These are phyloP conservation scores for Neogobius melanostomus DNA, from an alignment of 2,113 vertebrate genomes.

Conservation along the genomic window DNA sequence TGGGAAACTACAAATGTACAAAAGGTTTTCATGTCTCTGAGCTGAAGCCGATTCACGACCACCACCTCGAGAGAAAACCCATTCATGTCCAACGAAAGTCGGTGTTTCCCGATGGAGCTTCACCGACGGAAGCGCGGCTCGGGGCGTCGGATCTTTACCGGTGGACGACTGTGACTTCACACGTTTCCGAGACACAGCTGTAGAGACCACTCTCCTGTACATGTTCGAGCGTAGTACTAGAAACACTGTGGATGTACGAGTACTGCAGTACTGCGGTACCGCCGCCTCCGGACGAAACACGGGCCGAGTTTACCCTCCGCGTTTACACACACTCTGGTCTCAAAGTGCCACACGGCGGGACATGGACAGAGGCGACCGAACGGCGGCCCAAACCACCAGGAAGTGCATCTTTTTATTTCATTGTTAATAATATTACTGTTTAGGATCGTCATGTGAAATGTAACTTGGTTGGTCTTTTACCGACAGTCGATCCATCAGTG, in stretches of 20 bases:
- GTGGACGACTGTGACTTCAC: constrained; percentile 78
- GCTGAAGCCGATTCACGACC: too few relatives aligned
- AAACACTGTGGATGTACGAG: neutral
- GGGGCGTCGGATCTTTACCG: constrained; percentile 62
- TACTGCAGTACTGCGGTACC: neutral
- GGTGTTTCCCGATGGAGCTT: too few relatives aligned
- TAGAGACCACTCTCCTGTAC: constrained; percentile 69
- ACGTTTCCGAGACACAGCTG: constrained; percentile 52
- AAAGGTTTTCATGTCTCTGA: too few relatives aligned
- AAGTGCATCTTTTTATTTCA: too few relatives aligned
- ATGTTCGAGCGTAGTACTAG: constrained; percentile 57
- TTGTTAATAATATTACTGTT: too few relatives aligned
- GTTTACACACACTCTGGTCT: constrained; percentile 79
- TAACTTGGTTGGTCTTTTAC: too few relatives aligned
- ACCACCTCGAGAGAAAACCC: too few relatives aligned
- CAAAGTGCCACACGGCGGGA: constrained; percentile 66
- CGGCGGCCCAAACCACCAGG: constrained; percentile 41
- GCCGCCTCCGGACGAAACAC: constrained; percentile 31
- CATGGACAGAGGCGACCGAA: constrained; percentile 55
- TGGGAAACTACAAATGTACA: too few relatives aligned
- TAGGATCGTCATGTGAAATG: too few relatives aligned
- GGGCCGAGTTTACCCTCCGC: constrained; percentile 24
- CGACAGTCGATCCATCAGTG: too few relatives aligned
- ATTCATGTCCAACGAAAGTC: too few relatives aligned
- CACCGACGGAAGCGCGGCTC: too few relatives aligned